These are phyloP conservation scores for Meliscaeva auricollis DNA, from an alignment of 2,888 invertebrate species.

Conservation along the genomic window DNA sequence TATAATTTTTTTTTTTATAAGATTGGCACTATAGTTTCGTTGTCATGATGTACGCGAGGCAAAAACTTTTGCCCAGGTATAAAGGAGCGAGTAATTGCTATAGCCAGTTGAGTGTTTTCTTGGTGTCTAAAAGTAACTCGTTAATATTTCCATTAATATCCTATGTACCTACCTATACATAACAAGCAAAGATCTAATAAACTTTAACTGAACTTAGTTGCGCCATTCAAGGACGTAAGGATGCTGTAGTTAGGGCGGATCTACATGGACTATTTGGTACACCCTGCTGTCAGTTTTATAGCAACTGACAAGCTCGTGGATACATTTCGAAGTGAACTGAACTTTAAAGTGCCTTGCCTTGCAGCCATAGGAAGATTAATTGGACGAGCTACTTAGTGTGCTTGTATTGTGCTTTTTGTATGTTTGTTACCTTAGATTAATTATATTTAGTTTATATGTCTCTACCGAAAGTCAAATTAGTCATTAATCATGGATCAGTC, in stretches of 20 bases:
- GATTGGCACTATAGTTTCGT: neutral
- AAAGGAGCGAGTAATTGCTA: neutral
- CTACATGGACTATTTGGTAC: neutral
- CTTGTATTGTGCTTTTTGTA: neutral
- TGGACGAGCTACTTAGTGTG: conserved; percentile 16
- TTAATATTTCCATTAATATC: conserved; percentile 73
- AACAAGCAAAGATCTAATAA: conserved; percentile 24
- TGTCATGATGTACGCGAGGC: neutral
- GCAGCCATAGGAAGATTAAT: conserved; percentile 46
- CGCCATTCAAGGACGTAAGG: conserved; percentile 6
- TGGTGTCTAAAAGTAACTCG: conserved; percentile 67
- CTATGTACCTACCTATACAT: conserved; percentile 1
- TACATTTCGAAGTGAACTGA: conserved; percentile 21
- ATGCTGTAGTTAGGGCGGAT: neutral
- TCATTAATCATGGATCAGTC: conserved; percentile 51
- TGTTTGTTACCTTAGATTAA: conserved; percentile 35
- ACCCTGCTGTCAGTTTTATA: conserved; percentile 1
- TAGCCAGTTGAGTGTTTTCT: conserved; percentile 32
- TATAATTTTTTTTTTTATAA: conserved; percentile 36
- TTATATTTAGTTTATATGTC: conserved; percentile 51
- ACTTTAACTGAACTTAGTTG: conserved; percentile 28
- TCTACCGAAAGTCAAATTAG: conserved; percentile 23
- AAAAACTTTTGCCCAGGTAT: conserved; percentile 55
- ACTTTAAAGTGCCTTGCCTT: conserved; percentile 55
- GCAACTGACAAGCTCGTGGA: conserved; percentile 7